A percentile compares a stretch with the other conserved stretches of the same genome.
Evolutionary conservation across 2,797 vertebrate species (phyloP).

Genomic region (Pithecia hirsuta): DNA sequence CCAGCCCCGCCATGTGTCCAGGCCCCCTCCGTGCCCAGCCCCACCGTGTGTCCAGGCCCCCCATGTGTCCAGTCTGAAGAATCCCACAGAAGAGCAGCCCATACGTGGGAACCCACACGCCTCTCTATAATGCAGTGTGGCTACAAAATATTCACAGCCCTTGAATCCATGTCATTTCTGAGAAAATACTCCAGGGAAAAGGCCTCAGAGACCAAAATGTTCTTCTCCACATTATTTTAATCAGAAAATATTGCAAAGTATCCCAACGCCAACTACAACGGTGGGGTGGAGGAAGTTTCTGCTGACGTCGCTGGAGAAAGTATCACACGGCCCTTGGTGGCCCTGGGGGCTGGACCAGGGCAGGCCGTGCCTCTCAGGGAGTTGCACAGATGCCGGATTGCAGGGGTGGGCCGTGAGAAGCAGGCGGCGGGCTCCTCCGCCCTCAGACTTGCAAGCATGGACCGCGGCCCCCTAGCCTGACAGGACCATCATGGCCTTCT

Average conservation of each 20-base stretch:
- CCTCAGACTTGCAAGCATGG: background rate
- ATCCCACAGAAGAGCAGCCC: background rate
- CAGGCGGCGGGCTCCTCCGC: background rate
- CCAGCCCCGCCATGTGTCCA: too few relatives aligned
- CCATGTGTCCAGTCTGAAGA: background rate
- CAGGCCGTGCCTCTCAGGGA: background rate
- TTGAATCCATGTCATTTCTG: background rate
- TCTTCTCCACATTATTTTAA: background rate
- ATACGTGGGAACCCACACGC: background rate
- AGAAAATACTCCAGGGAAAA: background rate
- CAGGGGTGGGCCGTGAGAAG: background rate
- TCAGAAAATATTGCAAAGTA: background rate
- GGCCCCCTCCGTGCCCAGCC: too few relatives aligned
- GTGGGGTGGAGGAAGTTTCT: accelerated
- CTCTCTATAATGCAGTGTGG: background rate
- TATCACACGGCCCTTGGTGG: background rate
- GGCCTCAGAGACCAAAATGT: background rate
- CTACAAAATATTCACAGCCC: background rate
- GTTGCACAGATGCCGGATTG: background rate
- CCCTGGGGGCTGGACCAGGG: background rate
- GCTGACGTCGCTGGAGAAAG: background rate
- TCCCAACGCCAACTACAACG: accelerated
- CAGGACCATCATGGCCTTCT: background rate
- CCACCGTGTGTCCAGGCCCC: too few relatives aligned
- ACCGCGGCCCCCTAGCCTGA: accelerated